These are phyloP conservation scores for Coilia nasus DNA, from an alignment of 2,797 vertebrate genomes.

Conservation along the genomic window DNA sequence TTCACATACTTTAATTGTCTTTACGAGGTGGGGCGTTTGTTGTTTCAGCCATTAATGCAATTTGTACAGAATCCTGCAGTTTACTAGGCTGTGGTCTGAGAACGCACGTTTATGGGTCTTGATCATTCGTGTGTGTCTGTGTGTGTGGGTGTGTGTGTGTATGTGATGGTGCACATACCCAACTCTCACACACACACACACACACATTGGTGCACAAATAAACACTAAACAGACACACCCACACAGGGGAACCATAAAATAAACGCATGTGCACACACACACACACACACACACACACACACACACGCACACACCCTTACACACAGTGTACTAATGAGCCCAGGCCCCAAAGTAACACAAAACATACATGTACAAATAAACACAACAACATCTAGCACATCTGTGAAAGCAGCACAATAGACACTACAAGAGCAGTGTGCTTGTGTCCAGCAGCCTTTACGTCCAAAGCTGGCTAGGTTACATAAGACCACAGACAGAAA, in stretches of 20 bases:
- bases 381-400: background rate
- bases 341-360: background rate
- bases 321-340: background rate
- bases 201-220: background rate
- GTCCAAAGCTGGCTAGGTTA: background rate
- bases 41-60: conserved; percentile 43
- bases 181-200: conserved; percentile 1
- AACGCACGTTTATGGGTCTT: background rate
- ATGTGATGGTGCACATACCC: background rate
- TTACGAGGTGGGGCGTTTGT: conserved; percentile 17
- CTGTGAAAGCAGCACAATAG: background rate
- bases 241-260: background rate
- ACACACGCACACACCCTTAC: too few species aligned
- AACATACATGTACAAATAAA: background rate
- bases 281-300: background rate
- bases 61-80: conserved; percentile 44
- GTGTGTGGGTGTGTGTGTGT: too few species aligned
- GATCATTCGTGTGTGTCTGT: background rate
- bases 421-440: background rate
- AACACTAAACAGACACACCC: background rate
- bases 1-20: conserved; percentile 30
- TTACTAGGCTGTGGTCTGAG: conserved; percentile 36
- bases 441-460: background rate
- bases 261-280: background rate
- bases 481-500: background rate